Evolutionary conservation across 2,113 vertebrate genomes (phyloP).

Genomic region (Bettongia penicillata): DNA sequence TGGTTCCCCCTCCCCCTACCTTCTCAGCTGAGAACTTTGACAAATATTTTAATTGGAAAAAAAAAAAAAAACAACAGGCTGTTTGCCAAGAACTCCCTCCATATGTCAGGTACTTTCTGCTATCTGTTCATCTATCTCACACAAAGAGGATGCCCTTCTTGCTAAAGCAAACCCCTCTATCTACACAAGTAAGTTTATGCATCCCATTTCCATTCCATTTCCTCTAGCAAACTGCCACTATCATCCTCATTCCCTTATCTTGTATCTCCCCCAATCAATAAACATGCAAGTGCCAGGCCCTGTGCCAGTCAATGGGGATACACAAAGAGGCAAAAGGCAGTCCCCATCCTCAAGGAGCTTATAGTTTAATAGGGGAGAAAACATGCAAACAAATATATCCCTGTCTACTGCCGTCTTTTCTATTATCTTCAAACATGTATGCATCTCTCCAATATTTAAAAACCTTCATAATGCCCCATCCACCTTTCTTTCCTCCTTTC

Average conservation of each 20-base stretch:
- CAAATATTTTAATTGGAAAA: background rate
- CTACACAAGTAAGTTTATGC: background rate
- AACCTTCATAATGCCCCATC: slow-evolving; percentile 11
- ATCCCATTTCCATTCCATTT: background rate
- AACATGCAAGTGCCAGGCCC: too few relatives aligned
- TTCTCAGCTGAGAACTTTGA: background rate
- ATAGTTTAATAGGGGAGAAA: background rate
- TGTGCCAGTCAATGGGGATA: too few relatives aligned
- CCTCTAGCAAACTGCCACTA: background rate
- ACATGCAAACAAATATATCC: too few relatives aligned
- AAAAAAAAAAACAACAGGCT: background rate
- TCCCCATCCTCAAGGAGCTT: too few relatives aligned
- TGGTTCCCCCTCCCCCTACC: background rate
- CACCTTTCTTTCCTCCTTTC: slow-evolving; percentile 54
- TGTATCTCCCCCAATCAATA: too few relatives aligned
- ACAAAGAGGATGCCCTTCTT: background rate
- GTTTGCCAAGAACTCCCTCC: background rate
- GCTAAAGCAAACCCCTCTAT: background rate
- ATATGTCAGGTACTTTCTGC: background rate
- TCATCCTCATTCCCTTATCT: background rate
- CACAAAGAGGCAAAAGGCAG: too few relatives aligned
- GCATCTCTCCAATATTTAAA: background rate
- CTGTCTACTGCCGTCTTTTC: background rate
- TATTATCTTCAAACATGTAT: background rate
- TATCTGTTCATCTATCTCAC: background rate